Base-by-base conservation (phyloP, 2,113 vertebrate species). In the Brachyhypopomus occidentalis region DNA sequence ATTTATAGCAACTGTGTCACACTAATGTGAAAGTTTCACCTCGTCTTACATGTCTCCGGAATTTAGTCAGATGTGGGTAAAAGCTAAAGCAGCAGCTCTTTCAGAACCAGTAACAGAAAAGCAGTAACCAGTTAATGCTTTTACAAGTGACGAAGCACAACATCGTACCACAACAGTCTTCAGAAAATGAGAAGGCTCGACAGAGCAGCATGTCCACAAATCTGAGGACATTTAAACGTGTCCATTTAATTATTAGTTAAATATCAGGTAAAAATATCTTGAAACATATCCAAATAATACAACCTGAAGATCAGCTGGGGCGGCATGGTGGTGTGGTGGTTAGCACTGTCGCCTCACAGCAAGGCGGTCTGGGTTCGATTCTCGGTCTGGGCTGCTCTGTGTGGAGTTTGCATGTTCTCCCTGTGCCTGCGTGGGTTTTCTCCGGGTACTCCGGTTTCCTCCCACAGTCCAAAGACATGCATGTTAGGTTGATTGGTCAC, bases 1-100 rank as follows among this genome's bases (percentile, higher is more conserved):
- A 14, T 25, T 79, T 71, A 41, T 64, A 80, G 79, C 71, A 80
- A 84, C 63, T 59, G 48, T 30, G 52, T 23, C 45, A 75, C 34
- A 25, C 22, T 36, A 41, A 77, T 66, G 36, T 66, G 55, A 72
- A 27, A 72, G 59, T 66, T 59, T 58, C 74, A n/a, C 25, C 69
- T 77, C 48, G 70, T 72, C 38, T 72, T 63, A 77, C 41, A 67
- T 45, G 17, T 41, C 22, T 80, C 45, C 55, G 77, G 75, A 62
- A 30, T 63, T 84, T 81, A 84, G 75, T 81, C 78, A 84, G 59
- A 78, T 59, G 71, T 58, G 69, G 30, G 48, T 84, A 36, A 77
- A 55, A 72, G 62, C 58, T 82, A 71, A 77, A 63, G 45, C 75
- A 63, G 52, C 25, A 74, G 74, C 41, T 69, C 78, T 62, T 74